Evolutionary conservation across 2,888 invertebrate species (phyloP).

Genomic region (Drosophila anceps): DNA sequence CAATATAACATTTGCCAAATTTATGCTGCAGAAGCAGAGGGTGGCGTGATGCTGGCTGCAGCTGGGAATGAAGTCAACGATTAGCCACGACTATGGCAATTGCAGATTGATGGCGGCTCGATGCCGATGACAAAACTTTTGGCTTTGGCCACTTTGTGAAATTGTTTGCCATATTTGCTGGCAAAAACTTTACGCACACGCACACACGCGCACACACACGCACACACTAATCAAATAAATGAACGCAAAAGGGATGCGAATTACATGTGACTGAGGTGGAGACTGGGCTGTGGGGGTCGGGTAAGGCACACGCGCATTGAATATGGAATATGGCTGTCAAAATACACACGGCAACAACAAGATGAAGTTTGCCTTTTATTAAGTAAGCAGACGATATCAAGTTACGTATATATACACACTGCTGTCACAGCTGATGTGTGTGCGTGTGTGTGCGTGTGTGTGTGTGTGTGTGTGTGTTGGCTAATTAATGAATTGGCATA

Average conservation of each 20-base stretch:
- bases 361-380: constrained; percentile 60
- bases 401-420: constrained; percentile 56
- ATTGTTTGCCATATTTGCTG: constrained; percentile 82
- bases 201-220: too few species aligned
- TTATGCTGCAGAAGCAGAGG: neutral
- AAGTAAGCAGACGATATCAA: constrained; percentile 72
- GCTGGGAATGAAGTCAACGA: constrained; percentile 56
- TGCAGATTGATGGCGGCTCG: constrained; percentile 57
- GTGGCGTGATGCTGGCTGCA: neutral
- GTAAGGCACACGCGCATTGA: constrained; percentile 68
- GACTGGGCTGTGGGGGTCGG: neutral
- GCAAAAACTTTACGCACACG: constrained; percentile 59
- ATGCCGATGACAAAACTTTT: constrained; percentile 67
- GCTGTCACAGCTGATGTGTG: constrained; percentile 11
- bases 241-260: constrained; percentile 24
- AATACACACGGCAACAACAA: constrained; percentile 39
- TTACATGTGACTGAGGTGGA: neutral
- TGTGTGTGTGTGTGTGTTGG: constrained; percentile 53
- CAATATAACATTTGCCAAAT: neutral
- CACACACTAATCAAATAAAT: constrained; percentile 75
- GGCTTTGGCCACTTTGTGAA: constrained; percentile 74
- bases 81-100: constrained; percentile 69
- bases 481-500: constrained; percentile 82
- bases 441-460: constrained; percentile 23
- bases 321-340: constrained; percentile 72